These are phyloP conservation scores for Zelleria hepariella DNA, from an alignment of 2,888 invertebrate genomes.

Conservation along the genomic window DNA sequence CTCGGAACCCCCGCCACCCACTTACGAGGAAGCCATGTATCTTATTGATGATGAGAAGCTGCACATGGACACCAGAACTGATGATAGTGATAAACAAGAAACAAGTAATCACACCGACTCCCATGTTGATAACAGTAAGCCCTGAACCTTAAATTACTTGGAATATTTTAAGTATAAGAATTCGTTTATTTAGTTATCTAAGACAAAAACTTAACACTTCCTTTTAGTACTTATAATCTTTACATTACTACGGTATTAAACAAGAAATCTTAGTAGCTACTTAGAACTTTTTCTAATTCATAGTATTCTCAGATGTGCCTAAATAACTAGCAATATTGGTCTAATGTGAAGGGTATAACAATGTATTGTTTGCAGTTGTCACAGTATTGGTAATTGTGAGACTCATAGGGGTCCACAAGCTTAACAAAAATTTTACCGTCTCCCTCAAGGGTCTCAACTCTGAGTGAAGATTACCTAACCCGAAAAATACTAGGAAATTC, in stretches of 20 bases:
- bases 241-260: constrained; percentile 23
- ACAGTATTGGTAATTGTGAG: background rate
- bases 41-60: constrained; percentile 63
- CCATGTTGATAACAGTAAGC: constrained; percentile 44
- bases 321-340: constrained; percentile 24
- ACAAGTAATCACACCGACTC: constrained; percentile 42
- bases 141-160: constrained; percentile 29
- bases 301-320: constrained; percentile 64
- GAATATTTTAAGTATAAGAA: constrained; percentile 11
- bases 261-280: constrained; percentile 10
- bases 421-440: too few species aligned
- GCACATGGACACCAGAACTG: constrained; percentile 34
- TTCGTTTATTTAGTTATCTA: constrained; percentile 31
- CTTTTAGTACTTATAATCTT: constrained; percentile 52
- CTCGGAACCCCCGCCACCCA: constrained; percentile 73
- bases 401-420: too few species aligned
- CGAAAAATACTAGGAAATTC: too few species aligned
- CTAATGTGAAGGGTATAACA: background rate
- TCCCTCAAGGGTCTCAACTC: too few species aligned
- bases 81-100: constrained; percentile 51
- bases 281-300: constrained; percentile 36
- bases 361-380: background rate
- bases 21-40: constrained; percentile 76
- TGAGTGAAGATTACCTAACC: too few species aligned
- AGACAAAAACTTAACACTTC: constrained; percentile 56